Base-by-base conservation (phyloP, 2,888 invertebrate genomes). In the Synergus itoensis region DNA sequence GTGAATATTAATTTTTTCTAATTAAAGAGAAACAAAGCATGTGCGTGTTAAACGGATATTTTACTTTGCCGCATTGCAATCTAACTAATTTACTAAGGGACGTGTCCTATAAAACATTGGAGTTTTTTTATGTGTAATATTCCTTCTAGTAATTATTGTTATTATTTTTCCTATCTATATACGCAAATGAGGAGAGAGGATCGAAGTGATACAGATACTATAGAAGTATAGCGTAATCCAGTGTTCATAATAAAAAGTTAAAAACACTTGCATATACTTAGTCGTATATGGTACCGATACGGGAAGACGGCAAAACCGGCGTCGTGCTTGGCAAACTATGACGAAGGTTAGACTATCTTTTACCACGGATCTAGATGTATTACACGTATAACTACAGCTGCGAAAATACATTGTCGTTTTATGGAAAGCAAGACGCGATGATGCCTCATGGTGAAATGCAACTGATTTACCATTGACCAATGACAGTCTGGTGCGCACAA, bases 331-430 rank as follows among this genome's bases (percentile, higher is more conserved):
- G 90, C 88, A 90, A 90, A 88, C 90, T 91, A 89, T 90, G 91
- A 91, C 91, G 91, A 90, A 91, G 91, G 90, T 91, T 90, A 90
- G 87, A 86, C 88, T 90, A 91, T 91, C 91, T 90, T 83, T 77
- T 83, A 84, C 85, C 86, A 86, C 85, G 87, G 88, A 91, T 91
- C 91, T 90, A 89, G 89, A 90, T 89, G 89, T 90, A 90, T 90
- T 89, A 89, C 90, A 88, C 88, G 88, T 88, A 85, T n/a, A n/a
- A n/a, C 57, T 18, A 18, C 57, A 60, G 57, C 28, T 12, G 48
- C 77, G 77, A 41, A 62, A 3, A 53, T 69, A 62, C 76, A 80
- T 80, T 80, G 79, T 79, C 79, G 78, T 80, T 76, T 77, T 65
- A 48, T 69, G 73, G 40, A 69, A 36, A 67, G 43, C 43, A 67